A percentile compares a stretch with the other conserved stretches of the same genome.
phyloP scores from a whole-genome alignment of 2,888 invertebrate species.

The Augochlorella aurata region DNA sequence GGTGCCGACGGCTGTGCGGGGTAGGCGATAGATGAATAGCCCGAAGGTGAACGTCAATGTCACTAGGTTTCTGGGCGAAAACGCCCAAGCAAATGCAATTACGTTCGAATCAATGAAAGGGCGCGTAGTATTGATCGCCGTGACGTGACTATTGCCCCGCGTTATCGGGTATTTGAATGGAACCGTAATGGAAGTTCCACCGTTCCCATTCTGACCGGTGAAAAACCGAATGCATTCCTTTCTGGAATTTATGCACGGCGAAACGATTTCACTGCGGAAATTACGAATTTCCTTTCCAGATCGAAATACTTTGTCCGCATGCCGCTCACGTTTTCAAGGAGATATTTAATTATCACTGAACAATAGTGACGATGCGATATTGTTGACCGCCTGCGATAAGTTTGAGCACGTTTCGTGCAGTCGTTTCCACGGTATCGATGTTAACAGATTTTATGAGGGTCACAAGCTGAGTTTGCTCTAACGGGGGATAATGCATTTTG shows the following conservation, averaged over 20 bases:
- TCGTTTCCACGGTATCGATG: too few relatives aligned
- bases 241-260: background rate
- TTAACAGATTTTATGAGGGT: too few relatives aligned
- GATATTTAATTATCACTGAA: too few relatives aligned
- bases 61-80: conserved; percentile 76
- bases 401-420: too few relatives aligned
- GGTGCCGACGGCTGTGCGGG: conserved; percentile 40
- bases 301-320: too few relatives aligned
- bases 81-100: conserved; percentile 73
- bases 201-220: background rate
- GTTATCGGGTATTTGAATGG: conserved; percentile 50
- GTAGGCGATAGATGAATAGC: conserved; percentile 55
- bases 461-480: too few relatives aligned
- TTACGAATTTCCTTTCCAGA: background rate
- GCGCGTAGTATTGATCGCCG: conserved; percentile 66
- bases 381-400: too few relatives aligned
- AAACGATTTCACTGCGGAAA: background rate
- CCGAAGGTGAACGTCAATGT: conserved; percentile 72
- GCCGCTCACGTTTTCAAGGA: too few relatives aligned
- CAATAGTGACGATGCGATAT: too few relatives aligned
- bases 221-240: conserved; percentile 5
- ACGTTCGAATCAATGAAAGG: conserved; percentile 71
- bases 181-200: conserved; percentile 30
- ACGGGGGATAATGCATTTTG: too few relatives aligned
- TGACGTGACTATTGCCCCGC: conserved; percentile 49